Conservation (phyloP, 2,113 vertebrate genomes). For the Dascyllus trimaculatus region DNA sequence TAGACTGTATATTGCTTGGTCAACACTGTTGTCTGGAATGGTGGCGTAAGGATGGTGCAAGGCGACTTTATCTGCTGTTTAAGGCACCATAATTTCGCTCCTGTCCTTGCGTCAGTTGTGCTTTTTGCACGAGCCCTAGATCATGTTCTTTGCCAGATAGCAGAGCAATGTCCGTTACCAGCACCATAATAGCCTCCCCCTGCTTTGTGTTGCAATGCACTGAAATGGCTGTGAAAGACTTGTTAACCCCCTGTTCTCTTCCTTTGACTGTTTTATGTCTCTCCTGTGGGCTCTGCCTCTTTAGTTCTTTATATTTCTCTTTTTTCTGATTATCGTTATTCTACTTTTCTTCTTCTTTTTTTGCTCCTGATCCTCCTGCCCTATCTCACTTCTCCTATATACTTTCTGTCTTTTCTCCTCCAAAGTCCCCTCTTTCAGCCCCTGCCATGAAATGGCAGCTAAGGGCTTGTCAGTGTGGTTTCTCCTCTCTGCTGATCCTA, state of each 20-base stretch:
- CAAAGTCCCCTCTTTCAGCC: constrained; percentile 71
- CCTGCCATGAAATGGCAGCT: constrained; percentile 79
- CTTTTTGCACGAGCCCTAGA: constrained; percentile 38
- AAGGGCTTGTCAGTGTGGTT: constrained; percentile 81
- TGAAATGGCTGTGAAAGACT: constrained; percentile 62
- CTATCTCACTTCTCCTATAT: constrained; percentile 40
- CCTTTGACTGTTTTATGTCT: constrained; percentile 41
- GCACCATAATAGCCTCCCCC: constrained; percentile 44
- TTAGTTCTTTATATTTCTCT: constrained; percentile 37
- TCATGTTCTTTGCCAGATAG: constrained; percentile 64
- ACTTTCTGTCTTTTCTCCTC: constrained; percentile 42
- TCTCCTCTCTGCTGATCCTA: constrained; percentile 82
- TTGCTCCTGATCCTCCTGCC: constrained; percentile 29
- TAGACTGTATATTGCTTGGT: constrained; percentile 43
- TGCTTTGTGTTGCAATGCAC: constrained; percentile 60
- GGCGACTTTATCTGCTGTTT: constrained; percentile 33
- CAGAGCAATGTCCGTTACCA: constrained; percentile 30
- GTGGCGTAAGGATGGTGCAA: constrained; percentile 14
- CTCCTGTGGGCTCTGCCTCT: constrained; percentile 21
- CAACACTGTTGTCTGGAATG: constrained; percentile 54
- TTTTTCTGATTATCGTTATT: constrained; percentile 38
- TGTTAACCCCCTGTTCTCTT: constrained; percentile 38
- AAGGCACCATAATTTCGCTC: constrained; percentile 34
- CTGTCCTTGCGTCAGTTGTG: constrained; percentile 43
- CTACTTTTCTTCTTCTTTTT: constrained; percentile 28